Evolutionary conservation across 1,140 invertebrate genomes (phyloP).

Genomic region (Platyura marginata): DNA sequence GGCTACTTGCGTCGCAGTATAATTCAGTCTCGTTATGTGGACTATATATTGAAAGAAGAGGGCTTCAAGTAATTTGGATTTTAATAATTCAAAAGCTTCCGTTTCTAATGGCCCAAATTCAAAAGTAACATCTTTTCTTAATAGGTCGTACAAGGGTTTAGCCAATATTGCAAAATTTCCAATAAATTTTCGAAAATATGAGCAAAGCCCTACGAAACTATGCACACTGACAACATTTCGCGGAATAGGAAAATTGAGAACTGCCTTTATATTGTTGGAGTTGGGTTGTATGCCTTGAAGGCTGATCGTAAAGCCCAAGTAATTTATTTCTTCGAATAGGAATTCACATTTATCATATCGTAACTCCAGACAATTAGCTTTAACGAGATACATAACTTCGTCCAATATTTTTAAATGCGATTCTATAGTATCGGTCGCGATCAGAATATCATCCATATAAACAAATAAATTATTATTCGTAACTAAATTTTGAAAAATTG

Average conservation of each 20-base stretch:
- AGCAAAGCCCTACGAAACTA: constrained; percentile 9
- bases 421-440: constrained; percentile 7
- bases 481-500: constrained; percentile 10
- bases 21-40: constrained; percentile 8
- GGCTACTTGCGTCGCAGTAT: constrained; percentile 13
- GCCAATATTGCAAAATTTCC: constrained; percentile 9
- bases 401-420: constrained; percentile 7
- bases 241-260: constrained; percentile 6
- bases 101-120: constrained; percentile 3
- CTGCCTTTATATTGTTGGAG: constrained; percentile 11
- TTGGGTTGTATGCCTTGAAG: constrained; percentile 12
- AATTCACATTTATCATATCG: constrained; percentile 13
- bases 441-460: constrained; percentile 13
- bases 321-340: constrained; percentile 7
- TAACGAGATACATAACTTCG: constrained; percentile 10
- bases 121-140: constrained; percentile 9
- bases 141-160: constrained; percentile 9
- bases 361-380: constrained; percentile 16
- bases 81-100: constrained; percentile 8
- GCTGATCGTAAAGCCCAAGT: constrained; percentile 10
- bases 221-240: constrained; percentile 8
- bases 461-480: constrained; percentile 6
- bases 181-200: constrained; percentile 12
- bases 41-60: constrained; percentile 8
- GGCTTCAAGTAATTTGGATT: constrained; percentile 5